Percentiles rank a stretch among this genome's conserved stretches.
Conservation (phyloP, 30 jellyfish, hydroid and myxozoan genomes). For the Mastigias papua region DNA sequence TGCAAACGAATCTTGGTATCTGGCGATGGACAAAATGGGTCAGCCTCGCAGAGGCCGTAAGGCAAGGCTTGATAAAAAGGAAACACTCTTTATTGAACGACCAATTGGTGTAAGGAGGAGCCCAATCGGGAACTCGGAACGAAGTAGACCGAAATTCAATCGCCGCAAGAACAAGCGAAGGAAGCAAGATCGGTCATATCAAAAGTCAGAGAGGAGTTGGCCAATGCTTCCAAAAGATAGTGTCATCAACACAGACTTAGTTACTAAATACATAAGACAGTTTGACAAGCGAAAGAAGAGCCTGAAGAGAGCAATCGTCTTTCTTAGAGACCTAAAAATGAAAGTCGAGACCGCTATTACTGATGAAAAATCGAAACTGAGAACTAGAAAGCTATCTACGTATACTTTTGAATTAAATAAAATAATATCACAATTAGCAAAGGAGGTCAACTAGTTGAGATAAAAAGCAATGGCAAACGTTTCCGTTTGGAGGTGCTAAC, state of each 20-base stretch:
- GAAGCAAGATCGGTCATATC: slow-evolving; percentile 33
- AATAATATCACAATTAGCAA: slow-evolving; percentile 21
- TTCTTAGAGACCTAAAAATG: slow-evolving; percentile 20
- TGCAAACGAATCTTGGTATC: slow-evolving; percentile 68
- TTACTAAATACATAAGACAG: slow-evolving; percentile 24
- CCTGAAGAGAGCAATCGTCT: slow-evolving; percentile 15
- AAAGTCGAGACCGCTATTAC: slow-evolving; percentile 12
- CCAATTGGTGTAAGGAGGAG: slow-evolving; percentile 71
- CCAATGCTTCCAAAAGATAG: slow-evolving; percentile 23
- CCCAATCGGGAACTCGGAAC: slow-evolving; percentile 10
- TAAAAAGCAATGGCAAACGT: neutral
- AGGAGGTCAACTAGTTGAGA: slow-evolving; percentile 21
- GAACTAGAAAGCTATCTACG: slow-evolving; percentile 48
- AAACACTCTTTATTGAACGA: slow-evolving; percentile 56
- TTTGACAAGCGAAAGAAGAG: slow-evolving; percentile 34
- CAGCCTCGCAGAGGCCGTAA: slow-evolving; percentile 44
- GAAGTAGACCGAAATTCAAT: slow-evolving; percentile 51
- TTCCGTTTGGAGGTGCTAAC: neutral
- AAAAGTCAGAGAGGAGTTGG: slow-evolving; percentile 61
- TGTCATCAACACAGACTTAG: neutral
- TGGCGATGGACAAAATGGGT: slow-evolving; percentile 66
- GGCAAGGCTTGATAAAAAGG: slow-evolving; percentile 12
- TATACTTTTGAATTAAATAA: slow-evolving; percentile 27
- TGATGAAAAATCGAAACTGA: slow-evolving; percentile 17
- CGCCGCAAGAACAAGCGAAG: slow-evolving; percentile 56